phyloP scores from a whole-genome alignment of 2,888 invertebrate genomes.

The Idaea dimidiata region DNA sequence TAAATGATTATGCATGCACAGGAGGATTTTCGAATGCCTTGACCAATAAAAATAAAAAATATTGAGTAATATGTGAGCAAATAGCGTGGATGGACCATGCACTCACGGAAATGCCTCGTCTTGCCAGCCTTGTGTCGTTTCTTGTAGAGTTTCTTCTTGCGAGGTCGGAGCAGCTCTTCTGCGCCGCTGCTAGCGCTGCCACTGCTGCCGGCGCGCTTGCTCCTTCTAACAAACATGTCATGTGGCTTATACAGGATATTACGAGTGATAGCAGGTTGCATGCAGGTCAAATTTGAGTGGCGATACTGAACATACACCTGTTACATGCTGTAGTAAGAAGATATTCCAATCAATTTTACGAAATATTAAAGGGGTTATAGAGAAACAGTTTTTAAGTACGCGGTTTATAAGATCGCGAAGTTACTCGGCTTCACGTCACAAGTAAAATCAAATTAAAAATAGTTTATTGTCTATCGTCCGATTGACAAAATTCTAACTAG shows the following conservation, averaged over 20 bases:
- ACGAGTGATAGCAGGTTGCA: not conserved
- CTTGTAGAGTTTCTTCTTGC: constrained; percentile 83
- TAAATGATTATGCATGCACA: not conserved
- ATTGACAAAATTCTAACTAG: no score
- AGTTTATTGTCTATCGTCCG: no score
- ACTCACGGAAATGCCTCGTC: constrained; percentile 73
- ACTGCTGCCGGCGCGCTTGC: constrained; percentile 73
- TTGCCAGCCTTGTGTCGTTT: constrained; percentile 82
- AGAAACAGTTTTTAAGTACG: no score
- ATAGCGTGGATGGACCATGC: constrained; percentile 15
- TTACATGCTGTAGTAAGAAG: not conserved
- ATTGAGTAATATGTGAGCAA: not conserved
- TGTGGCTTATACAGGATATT: not conserved
- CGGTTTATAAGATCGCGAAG: no score
- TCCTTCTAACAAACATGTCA: constrained; percentile 45
- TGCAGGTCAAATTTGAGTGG: not conserved
- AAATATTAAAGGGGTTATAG: no score
- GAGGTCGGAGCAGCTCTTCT: constrained; percentile 72
- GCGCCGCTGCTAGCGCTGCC: constrained; percentile 76
- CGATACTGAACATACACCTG: not conserved
- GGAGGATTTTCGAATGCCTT: not conserved
- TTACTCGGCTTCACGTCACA: no score
- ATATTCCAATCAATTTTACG: not conserved
- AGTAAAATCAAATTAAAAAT: no score
- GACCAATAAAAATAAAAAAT: not conserved